phyloP scores from a whole-genome alignment of 2,888 invertebrate genomes.

The Crepidodera aurea region DNA sequence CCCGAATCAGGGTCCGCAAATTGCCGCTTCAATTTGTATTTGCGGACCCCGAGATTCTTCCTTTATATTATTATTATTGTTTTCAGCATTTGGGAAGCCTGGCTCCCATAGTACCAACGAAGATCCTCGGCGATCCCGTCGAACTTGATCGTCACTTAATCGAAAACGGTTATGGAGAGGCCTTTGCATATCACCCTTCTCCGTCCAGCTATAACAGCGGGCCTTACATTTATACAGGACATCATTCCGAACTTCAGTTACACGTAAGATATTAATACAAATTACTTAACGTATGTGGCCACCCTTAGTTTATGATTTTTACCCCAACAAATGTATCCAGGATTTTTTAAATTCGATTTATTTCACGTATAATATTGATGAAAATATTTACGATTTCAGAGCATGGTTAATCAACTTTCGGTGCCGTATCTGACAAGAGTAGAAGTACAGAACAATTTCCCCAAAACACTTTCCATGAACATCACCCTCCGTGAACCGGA shows the following conservation, averaged over 20 bases:
- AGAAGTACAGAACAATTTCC: slow-evolving; percentile 46
- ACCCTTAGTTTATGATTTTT: too few relatives aligned
- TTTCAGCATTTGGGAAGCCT: slow-evolving; percentile 72
- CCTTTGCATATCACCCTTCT: slow-evolving; percentile 59
- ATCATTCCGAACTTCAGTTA: slow-evolving; percentile 64
- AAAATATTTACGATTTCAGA: slow-evolving; percentile 61
- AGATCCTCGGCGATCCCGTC: slow-evolving; percentile 83
- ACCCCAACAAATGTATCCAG: too few relatives aligned
- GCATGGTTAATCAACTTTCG: slow-evolving; percentile 50
- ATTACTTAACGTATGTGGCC: too few relatives aligned
- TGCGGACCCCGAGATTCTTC: too few relatives aligned
- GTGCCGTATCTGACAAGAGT: slow-evolving; percentile 39
- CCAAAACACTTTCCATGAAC: slow-evolving; percentile 62
- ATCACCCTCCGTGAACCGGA: slow-evolving; percentile 69
- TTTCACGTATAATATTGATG: too few relatives aligned
- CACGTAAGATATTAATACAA: slow-evolving; percentile 64
- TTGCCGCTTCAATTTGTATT: too few relatives aligned
- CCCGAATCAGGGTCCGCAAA: too few relatives aligned
- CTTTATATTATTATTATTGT: too few relatives aligned
- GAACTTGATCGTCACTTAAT: slow-evolving; percentile 79
- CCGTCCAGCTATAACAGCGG: slow-evolving; percentile 51
- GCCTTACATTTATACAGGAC: slow-evolving; percentile 63
- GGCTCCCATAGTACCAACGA: slow-evolving; percentile 86
- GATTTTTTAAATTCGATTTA: too few relatives aligned
- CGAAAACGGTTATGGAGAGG: slow-evolving; percentile 69